Evolutionary conservation across 2,888 invertebrate species (phyloP), one percentile per base, ranked within the genome.

Genomic region (Papilio elwesi): DNA sequence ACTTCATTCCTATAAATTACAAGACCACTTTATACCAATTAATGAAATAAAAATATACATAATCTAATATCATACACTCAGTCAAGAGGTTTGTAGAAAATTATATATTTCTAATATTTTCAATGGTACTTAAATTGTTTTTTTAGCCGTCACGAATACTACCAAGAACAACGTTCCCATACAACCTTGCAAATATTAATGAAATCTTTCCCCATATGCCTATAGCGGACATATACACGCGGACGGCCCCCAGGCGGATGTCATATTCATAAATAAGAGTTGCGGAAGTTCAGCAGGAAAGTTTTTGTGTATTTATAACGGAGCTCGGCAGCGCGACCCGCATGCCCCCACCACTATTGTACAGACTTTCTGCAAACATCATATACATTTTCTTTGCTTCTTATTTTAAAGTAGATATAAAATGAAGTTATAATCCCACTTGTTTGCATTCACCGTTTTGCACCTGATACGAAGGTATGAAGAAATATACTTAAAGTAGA

Each of bases 261-360:
- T 82, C 81, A 86, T 87, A 84, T 87, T 87, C 90, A 90, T 91
- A 90, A 91, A 91, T 88, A 89, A 89, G 83, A 89, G 89, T 88
- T 89, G 81, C 80, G 83, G 87, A 90, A 89, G 83, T 90, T 91
- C 89, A 90, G 90, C 89, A 90, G 84, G 78, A 83, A 88, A 88
- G 86, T 90, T 90, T 90, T 90, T 88, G 85, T 85, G 85, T 91
- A 89, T 90, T 89, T 90, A 90, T 86, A 84, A 82, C 81, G 82
- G 83, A 83, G 80, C 79, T 82, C 81, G 78, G 79, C 79, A 78
- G 80, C 76, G 76, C 75, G 78, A 79, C 77, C 78, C 79, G 75
- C 80, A 74, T 74, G 76, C 77, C 68, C 74, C 69, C 71, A 67
- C 70, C 78, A 76, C 51, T 43, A 16, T 12, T 62, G n/a, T 26